Evolutionary conservation across 2,797 vertebrate species (phyloP), one percentile per base, ranked within the genome.

Genomic region (Cryptoprocta ferox): DNA sequence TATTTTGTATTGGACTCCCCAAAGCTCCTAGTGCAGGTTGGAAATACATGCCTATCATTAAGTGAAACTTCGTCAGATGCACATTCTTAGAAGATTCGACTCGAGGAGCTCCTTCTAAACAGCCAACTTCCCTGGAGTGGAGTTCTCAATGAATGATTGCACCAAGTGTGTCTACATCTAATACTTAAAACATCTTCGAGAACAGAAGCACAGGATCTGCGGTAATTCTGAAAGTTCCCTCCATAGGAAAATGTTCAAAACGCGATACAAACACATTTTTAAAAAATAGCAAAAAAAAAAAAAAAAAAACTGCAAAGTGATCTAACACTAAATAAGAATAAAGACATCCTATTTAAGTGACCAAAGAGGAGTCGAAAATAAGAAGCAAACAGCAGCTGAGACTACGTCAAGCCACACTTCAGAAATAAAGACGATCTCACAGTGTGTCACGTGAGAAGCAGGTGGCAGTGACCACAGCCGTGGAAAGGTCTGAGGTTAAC

Each of bases 311-410:
- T 89, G 79, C 85, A 93, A 93, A 87, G 84, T 90, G 78, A 73
- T 88, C 87, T 97, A 94, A 94, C 82, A 82, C 93, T 76, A 97
- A 97, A 53, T 92, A 96, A 96, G 70, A 97, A 97, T 80, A 61
- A 92, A 96, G 83, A 76, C 94, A 91, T 91, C 95, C 94, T 84
- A 91, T 95, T 96, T 97, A 97, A 94, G 97, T 98, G 98, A 92
- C 91, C 96, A 98, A 95, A 95, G 65, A 96, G 88, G 48, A 97
- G 95, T 96, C 94, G 39, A 97, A 98, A 98, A 97, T 97, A 97
- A 97, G 93, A 94, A 95, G 88, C 93, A 91, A 96, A 89, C 70
- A 97, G 96, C 96, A 97, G 98, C 95, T 96, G 50, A 71, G 96
- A 97, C 90, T 83, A 97, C 83, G 85, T 92, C 94, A 92, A 94